Conservation (phyloP, 30 jellyfish, hydroid and myxozoan species). For the Rhopilema esculentum region DNA sequence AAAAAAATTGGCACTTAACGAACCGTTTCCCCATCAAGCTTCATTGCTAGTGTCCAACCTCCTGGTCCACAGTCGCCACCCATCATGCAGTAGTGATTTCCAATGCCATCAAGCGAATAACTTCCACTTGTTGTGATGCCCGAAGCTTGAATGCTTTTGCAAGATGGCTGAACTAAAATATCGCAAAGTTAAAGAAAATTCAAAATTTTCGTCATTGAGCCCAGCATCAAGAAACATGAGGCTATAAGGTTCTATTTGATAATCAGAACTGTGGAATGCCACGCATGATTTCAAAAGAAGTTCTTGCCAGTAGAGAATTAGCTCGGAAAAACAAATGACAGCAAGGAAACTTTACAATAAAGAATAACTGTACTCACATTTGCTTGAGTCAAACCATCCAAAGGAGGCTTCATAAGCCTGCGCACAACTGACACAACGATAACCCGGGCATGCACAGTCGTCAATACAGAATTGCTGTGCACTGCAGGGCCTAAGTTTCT, state of each 20-base stretch:
- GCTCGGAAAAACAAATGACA: no score
- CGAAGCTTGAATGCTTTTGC: not conserved
- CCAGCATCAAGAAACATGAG: no score
- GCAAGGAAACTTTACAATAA: no score
- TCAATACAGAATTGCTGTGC: not conserved
- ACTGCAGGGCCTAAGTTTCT: not conserved
- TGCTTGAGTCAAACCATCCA: not conserved
- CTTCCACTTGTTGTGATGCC: not conserved
- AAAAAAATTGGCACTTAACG: no score
- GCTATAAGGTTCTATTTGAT: not conserved
- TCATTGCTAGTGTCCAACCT: not conserved
- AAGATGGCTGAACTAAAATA: not conserved
- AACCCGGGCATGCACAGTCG: constrained; percentile 11
- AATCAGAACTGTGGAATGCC: not conserved
- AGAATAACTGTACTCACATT: constrained; percentile 2
- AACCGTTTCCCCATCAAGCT: not conserved
- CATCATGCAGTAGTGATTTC: not conserved
- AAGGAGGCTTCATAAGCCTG: not conserved
- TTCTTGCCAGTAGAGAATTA: no score
- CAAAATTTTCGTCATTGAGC: not conserved
- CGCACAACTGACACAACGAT: constrained; percentile 8
- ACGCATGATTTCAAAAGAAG: no score
- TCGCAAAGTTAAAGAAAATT: not conserved
- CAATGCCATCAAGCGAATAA: not conserved
- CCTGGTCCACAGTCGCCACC: not conserved